These are phyloP conservation scores for Pavo muticus DNA, from an alignment of 2,113 vertebrate genomes.

Conservation along the genomic window DNA sequence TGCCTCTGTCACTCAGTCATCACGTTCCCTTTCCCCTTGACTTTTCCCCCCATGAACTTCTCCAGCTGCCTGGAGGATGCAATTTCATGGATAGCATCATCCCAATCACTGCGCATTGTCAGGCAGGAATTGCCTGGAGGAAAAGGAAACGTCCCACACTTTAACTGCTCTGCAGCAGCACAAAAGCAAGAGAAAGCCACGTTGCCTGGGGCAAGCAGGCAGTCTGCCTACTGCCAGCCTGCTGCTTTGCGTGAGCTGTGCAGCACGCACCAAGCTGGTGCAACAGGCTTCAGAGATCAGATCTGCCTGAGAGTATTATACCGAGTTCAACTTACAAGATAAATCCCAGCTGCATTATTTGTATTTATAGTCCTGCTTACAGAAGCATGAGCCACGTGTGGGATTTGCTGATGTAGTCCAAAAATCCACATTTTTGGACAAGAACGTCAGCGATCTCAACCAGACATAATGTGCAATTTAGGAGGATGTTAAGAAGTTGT, in stretches of 20 bases:
- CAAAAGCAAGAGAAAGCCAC: not conserved
- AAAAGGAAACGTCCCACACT: not conserved
- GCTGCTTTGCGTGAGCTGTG: not conserved
- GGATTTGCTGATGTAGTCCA: slow-evolving; percentile 63
- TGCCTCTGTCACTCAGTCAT: accelerated
- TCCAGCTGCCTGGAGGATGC: not conserved
- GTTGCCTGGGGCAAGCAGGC: not conserved
- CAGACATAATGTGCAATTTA: slow-evolving; percentile 13
- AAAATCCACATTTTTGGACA: slow-evolving; percentile 70
- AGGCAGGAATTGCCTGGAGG: not conserved
- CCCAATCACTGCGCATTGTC: not conserved
- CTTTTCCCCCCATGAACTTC: not conserved
- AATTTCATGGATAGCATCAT: not conserved
- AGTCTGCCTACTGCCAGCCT: not conserved
- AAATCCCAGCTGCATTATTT: slow-evolving; percentile 69
- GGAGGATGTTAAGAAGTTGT: slow-evolving; percentile 19
- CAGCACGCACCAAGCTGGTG: not conserved
- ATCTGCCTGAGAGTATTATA: slow-evolving; percentile 48
- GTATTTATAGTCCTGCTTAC: slow-evolving; percentile 72
- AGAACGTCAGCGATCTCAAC: slow-evolving; percentile 29
- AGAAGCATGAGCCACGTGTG: slow-evolving; percentile 55
- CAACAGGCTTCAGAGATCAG: slow-evolving; percentile 50
- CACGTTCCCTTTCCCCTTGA: not conserved
- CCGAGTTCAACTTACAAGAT: slow-evolving; percentile 22
- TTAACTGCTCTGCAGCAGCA: not conserved